phyloP scores from a whole-genome alignment of 2,888 invertebrate genomes.

The Nezara viridula region DNA sequence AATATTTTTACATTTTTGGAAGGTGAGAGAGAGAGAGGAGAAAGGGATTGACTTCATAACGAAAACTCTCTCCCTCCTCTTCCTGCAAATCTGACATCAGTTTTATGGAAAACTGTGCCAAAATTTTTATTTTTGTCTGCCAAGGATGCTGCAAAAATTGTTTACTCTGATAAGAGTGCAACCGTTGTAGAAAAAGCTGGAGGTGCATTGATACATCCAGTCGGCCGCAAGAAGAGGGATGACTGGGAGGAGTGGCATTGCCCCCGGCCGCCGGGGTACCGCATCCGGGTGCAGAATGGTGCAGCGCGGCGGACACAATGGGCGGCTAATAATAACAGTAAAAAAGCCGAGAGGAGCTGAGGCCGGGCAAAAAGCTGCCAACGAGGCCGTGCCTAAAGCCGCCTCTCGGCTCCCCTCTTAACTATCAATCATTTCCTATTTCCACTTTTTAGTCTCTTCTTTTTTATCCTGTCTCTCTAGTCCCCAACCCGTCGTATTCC shows the following conservation, averaged over 20 bases:
- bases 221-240: neutral
- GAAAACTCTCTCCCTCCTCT: too few relatives aligned
- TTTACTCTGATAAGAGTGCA: too few relatives aligned
- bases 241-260: neutral
- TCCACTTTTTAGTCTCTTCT: slow-evolving; percentile 11
- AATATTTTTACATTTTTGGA: too few relatives aligned
- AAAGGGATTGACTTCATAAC: too few relatives aligned
- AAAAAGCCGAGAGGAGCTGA: slow-evolving; percentile 31
- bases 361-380: slow-evolving; percentile 39
- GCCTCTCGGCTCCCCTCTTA: slow-evolving; percentile 19
- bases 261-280: neutral
- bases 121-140: too few relatives aligned
- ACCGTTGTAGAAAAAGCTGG: too few relatives aligned
- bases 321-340: slow-evolving; percentile 41
- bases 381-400: slow-evolving; percentile 25
- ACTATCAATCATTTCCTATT: slow-evolving; percentile 49
- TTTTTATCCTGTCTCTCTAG: neutral
- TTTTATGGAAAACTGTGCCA: too few relatives aligned
- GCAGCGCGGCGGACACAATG: neutral
- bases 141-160: too few relatives aligned
- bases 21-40: too few relatives aligned
- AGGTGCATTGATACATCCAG: too few relatives aligned
- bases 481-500: neutral
- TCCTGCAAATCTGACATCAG: too few relatives aligned
- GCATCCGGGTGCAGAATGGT: slow-evolving; percentile 50